phyloP scores from a whole-genome alignment of 2,797 vertebrate genomes.

The Rhinatrema bivittatum region DNA sequence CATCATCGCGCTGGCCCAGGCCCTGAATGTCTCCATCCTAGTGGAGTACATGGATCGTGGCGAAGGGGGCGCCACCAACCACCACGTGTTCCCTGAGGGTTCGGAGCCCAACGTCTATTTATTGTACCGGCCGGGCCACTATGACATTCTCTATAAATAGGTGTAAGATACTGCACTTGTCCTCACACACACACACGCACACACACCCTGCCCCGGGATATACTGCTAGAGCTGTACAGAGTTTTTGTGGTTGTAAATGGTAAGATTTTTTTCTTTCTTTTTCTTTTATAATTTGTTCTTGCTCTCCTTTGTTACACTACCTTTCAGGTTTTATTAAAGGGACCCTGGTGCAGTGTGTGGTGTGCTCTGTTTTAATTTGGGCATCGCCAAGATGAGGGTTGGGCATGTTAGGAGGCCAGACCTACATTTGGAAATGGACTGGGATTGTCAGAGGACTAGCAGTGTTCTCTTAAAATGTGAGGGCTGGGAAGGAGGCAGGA shows the following conservation, averaged over 20 bases:
- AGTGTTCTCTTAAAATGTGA: too few species aligned
- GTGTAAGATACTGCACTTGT: constrained; percentile 7
- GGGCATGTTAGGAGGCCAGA: constrained; percentile 18
- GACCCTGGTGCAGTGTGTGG: constrained; percentile 49
- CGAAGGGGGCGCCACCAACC: constrained; percentile 84
- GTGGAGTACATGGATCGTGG: constrained; percentile 97
- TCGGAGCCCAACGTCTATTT: constrained; percentile 87
- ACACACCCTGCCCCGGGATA: neutral
- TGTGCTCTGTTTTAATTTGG: too few species aligned
- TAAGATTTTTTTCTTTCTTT: constrained; percentile 63
- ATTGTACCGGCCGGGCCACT: constrained; percentile 91
- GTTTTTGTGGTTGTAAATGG: constrained; percentile 85
- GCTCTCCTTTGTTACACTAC: constrained; percentile 71
- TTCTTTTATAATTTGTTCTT: constrained; percentile 27
- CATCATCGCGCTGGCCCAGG: constrained; percentile 91
- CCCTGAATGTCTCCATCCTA: constrained; percentile 79
- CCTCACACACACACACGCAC: too few species aligned
- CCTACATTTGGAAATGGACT: neutral
- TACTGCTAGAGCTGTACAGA: constrained; percentile 76
- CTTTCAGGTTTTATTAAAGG: constrained; percentile 87
- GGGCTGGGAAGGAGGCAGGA: neutral
- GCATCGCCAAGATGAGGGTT: constrained; percentile 15
- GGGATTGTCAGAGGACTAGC: too few species aligned
- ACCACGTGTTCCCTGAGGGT: constrained; percentile 87
- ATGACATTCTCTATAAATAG: constrained; percentile 95